Conservation (phyloP, 2,888 invertebrate genomes). For the Macaria liturata region DNA sequence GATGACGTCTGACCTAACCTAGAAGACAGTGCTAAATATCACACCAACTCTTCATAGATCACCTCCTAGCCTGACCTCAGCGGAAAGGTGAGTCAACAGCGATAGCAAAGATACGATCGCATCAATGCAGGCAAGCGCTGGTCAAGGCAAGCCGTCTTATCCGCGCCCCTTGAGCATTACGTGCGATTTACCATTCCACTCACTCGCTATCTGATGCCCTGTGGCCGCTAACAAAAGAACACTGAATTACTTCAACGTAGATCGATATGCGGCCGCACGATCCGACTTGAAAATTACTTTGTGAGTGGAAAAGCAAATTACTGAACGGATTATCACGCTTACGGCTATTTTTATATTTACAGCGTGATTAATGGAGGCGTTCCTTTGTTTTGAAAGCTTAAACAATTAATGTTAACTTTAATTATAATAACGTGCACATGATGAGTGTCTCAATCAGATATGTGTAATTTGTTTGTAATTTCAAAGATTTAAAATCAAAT, state of each 20-base stretch:
- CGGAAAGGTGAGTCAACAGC: constrained; percentile 45
- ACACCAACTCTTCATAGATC: background rate
- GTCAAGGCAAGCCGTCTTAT: constrained; percentile 59
- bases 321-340: constrained; percentile 7
- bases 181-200: constrained; percentile 71
- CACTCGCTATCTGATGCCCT: constrained; percentile 74
- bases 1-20: too few relatives aligned
- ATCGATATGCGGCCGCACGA: constrained; percentile 60
- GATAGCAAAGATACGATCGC: constrained; percentile 58
- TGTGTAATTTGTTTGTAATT: too few relatives aligned
- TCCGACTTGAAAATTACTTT: constrained; percentile 37
- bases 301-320: constrained; percentile 30
- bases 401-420: too few relatives aligned
- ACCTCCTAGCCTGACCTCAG: constrained; percentile 31
- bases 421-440: too few relatives aligned
- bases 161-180: constrained; percentile 69
- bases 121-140: constrained; percentile 46
- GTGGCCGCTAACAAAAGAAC: constrained; percentile 62
- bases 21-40: background rate
- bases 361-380: background rate
- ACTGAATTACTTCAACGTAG: constrained; percentile 58
- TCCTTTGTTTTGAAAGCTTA: too few relatives aligned
- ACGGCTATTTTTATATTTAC: constrained; percentile 3
- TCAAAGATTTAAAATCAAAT: too few relatives aligned
- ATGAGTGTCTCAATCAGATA: too few relatives aligned